phyloP scores from a whole-genome alignment of 2,888 invertebrate genomes.

The Microctonus hyperodae region DNA sequence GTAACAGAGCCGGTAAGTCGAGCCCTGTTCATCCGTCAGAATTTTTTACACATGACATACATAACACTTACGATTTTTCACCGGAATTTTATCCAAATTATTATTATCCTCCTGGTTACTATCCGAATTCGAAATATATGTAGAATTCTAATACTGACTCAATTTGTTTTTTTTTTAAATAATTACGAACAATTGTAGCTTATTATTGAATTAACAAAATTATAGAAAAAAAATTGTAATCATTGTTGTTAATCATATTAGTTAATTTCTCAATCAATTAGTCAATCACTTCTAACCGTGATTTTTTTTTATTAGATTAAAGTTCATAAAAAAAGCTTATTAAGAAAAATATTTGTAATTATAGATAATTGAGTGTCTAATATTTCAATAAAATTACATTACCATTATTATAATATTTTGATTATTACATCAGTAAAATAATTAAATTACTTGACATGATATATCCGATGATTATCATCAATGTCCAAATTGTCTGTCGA shows the following conservation, averaged over 20 bases:
- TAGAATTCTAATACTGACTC: not conserved
- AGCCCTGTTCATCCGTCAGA: constrained; percentile 47
- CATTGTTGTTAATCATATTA: too few relatives aligned
- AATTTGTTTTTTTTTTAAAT: not conserved
- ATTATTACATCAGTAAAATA: too few relatives aligned
- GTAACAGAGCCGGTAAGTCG: constrained; percentile 97
- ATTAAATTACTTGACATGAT: too few relatives aligned
- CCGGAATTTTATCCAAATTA: not conserved
- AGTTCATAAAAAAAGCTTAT: too few relatives aligned
- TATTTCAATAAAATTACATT: too few relatives aligned
- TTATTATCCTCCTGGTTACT: constrained; percentile 13
- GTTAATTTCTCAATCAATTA: too few relatives aligned
- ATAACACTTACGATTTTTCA: constrained; percentile 35
- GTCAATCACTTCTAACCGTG: too few relatives aligned
- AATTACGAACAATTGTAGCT: not conserved
- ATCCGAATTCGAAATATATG: not conserved
- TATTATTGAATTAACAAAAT: not conserved
- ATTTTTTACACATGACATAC: constrained; percentile 45
- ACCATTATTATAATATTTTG: too few relatives aligned
- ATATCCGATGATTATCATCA: not conserved
- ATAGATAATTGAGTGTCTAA: too few relatives aligned
- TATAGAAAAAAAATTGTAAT: not conserved
- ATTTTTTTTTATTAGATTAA: too few relatives aligned
- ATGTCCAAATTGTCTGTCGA: constrained; percentile 1
- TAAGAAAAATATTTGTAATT: too few relatives aligned